Conservation (phyloP, 2,113 vertebrate species). For the Hipposideros armiger region DNA sequence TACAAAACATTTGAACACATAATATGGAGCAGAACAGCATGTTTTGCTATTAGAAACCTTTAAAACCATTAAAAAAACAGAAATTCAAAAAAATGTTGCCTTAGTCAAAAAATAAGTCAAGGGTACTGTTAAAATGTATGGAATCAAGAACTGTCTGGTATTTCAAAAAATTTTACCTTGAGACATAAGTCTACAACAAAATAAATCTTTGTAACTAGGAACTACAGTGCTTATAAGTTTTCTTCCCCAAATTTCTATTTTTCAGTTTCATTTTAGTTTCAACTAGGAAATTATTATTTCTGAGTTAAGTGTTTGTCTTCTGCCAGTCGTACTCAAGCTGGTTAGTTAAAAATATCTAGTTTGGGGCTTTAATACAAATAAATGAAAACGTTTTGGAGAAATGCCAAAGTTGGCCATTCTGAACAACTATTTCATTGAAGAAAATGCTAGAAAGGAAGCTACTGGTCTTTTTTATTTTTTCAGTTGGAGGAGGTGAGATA, state of each 20-base stretch:
- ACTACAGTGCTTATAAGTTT: background rate
- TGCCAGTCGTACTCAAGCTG: background rate
- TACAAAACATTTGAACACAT: conserved; percentile 41
- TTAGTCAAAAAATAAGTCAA: background rate
- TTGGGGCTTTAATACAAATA: background rate
- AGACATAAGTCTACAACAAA: background rate
- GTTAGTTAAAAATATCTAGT: background rate
- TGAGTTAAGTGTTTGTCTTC: background rate
- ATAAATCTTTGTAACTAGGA: background rate
- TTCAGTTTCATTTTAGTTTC: conserved; percentile 24
- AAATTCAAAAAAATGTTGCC: background rate
- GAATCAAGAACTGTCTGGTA: background rate
- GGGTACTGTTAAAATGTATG: background rate
- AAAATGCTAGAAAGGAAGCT: background rate
- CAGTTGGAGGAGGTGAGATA: background rate
- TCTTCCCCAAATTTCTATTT: conserved; percentile 12
- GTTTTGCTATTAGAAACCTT: conserved; percentile 45
- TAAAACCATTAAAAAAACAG: background rate
- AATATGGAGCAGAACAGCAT: conserved; percentile 8
- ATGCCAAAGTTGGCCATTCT: background rate
- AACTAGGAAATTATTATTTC: conserved; percentile 21
- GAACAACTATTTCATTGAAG: background rate
- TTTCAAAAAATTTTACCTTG: background rate
- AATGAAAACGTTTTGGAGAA: background rate
- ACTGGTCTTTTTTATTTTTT: background rate